Conservation (phyloP, 2,113 vertebrate genomes). For the Climacteris rufus region DNA sequence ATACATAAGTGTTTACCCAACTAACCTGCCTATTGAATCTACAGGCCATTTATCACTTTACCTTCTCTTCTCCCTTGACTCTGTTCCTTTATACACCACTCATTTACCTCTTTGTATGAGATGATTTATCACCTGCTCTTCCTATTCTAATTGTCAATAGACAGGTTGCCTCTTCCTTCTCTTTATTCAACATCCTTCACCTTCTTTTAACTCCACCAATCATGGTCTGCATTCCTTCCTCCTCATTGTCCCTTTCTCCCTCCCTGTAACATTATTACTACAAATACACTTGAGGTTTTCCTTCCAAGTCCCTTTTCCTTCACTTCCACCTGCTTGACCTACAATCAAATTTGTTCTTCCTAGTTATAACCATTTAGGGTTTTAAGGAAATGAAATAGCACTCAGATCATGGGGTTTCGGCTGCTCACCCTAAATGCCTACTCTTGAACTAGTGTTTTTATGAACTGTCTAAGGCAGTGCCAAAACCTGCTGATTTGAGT, state of each 20-base stretch:
- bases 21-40: background rate
- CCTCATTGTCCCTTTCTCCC: background rate
- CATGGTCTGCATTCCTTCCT: background rate
- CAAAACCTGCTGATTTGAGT: background rate
- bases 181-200: background rate
- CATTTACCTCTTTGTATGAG: background rate
- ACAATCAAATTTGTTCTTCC: background rate
- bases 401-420: background rate
- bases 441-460: background rate
- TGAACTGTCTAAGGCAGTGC: background rate
- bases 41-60: background rate
- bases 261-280: background rate
- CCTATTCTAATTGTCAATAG: background rate
- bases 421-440: background rate
- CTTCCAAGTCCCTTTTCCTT: background rate
- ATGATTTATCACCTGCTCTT: background rate
- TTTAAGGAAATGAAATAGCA: background rate
- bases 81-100: background rate
- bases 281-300: background rate
- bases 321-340: background rate
- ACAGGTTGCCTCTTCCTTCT: background rate
- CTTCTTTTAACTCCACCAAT: background rate
- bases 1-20: background rate
- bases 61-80: background rate
- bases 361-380: background rate